Evolutionary conservation across 2,797 vertebrate species (phyloP).

Genomic region (Silurus lanzhouensis): DNA sequence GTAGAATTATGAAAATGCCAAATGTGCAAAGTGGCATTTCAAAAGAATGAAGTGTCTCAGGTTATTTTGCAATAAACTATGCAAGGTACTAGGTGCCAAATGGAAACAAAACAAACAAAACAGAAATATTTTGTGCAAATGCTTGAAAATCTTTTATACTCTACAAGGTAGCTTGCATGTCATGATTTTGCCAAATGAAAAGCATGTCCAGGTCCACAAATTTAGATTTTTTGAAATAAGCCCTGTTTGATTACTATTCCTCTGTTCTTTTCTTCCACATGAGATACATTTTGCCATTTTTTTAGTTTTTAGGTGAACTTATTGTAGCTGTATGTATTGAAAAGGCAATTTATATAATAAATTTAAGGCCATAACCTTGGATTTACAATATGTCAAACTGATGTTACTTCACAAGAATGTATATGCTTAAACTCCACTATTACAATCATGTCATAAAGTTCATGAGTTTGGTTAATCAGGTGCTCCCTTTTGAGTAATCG

Average conservation of each 20-base stretch:
- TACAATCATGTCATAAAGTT: background rate
- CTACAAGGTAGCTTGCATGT: background rate
- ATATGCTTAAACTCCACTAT: background rate
- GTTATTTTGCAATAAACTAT: background rate
- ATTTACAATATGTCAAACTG: background rate
- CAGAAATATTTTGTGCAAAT: background rate
- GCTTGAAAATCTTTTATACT: background rate
- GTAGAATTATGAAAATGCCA: conserved; percentile 22
- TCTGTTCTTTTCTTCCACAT: background rate
- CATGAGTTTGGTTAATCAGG: background rate
- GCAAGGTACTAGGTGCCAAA: background rate
- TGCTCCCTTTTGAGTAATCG: background rate
- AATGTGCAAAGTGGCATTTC: background rate
- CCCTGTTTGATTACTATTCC: background rate
- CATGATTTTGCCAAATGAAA: background rate
- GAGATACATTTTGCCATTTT: background rate
- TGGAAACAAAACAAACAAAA: background rate
- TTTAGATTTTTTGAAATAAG: background rate
- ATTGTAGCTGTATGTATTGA: background rate
- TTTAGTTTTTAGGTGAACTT: background rate
- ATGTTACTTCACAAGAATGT: background rate
- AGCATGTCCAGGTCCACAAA: background rate
- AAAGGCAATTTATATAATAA: background rate
- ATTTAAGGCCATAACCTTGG: background rate
- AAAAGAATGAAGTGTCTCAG: background rate